Evolutionary conservation across 2,797 vertebrate genomes (phyloP).

Genomic region (Manis javanica): DNA sequence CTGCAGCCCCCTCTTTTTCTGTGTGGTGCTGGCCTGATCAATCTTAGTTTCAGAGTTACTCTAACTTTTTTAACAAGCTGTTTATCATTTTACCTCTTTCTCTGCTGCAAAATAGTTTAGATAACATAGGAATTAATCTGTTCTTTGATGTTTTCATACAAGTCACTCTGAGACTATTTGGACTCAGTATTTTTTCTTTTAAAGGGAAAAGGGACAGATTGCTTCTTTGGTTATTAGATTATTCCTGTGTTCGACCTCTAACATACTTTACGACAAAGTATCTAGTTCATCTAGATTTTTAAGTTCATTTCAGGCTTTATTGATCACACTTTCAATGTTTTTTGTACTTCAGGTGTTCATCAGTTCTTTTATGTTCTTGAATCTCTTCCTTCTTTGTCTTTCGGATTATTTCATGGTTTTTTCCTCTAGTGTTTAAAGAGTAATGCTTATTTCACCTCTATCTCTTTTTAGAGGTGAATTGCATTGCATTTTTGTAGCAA

Average conservation of each 20-base stretch:
- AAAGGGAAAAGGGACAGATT: not conserved
- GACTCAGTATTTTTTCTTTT: not conserved
- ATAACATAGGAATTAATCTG: not conserved
- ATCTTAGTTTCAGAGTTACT: not conserved
- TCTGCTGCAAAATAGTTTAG: not conserved
- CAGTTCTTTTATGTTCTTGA: not conserved
- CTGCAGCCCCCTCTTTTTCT: not conserved
- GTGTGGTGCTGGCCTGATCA: not conserved
- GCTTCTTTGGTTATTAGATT: not conserved
- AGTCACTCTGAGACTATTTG: not conserved
- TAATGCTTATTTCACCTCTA: not conserved
- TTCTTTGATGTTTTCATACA: not conserved
- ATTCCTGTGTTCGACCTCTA: not conserved
- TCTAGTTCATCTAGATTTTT: slow-evolving; percentile 31
- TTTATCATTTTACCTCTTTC: not conserved
- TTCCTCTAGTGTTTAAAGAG: not conserved
- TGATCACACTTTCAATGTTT: not conserved
- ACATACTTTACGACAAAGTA: too few species aligned
- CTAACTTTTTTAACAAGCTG: not conserved
- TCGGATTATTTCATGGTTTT: not conserved
- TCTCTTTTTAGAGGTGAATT: not conserved
- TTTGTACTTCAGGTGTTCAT: not conserved
- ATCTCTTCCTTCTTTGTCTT: slow-evolving; percentile 11
- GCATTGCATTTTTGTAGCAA: not conserved
- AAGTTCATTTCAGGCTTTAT: not conserved